Evolutionary conservation across 2,797 vertebrate species (phyloP).

Genomic region (Poeciliopsis paucimaculata): DNA sequence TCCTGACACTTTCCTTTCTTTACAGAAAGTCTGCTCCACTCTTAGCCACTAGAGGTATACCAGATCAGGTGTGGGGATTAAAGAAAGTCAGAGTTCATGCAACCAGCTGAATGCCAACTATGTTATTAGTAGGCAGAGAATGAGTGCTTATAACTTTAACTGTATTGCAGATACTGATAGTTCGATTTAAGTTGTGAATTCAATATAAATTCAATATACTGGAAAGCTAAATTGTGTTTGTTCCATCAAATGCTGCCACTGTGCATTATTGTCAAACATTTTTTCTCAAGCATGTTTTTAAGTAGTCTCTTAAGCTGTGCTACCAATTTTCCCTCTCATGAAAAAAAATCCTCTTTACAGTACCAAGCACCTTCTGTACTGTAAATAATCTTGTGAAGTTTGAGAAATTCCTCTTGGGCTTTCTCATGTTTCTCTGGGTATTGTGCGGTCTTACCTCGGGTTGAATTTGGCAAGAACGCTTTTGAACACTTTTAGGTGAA

Average conservation of each 20-base stretch:
- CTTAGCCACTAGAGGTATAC: not conserved
- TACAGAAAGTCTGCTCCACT: not conserved
- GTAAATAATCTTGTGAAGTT: not conserved
- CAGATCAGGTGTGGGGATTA: not conserved
- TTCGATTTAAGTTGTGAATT: not conserved
- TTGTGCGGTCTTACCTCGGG: not conserved
- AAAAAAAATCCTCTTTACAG: not conserved
- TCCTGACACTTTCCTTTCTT: not conserved
- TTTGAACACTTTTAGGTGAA: not conserved
- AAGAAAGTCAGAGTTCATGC: not conserved
- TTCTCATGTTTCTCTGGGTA: not conserved
- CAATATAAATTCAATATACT: not conserved
- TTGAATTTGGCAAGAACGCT: not conserved
- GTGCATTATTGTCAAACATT: not conserved
- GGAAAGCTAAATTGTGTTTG: not conserved
- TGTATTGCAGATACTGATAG: not conserved
- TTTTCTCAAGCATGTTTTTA: not conserved
- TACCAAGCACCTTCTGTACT: not conserved
- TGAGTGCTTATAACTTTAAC: not conserved
- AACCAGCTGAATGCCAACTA: not conserved
- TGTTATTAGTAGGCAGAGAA: not conserved
- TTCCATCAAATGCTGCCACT: not conserved
- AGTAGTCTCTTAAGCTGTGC: not conserved
- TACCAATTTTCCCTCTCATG: not conserved
- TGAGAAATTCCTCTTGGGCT: not conserved